These are phyloP conservation scores for Sminthurinus signatus DNA, from an alignment of 1,140 invertebrate genomes.

Conservation along the genomic window DNA sequence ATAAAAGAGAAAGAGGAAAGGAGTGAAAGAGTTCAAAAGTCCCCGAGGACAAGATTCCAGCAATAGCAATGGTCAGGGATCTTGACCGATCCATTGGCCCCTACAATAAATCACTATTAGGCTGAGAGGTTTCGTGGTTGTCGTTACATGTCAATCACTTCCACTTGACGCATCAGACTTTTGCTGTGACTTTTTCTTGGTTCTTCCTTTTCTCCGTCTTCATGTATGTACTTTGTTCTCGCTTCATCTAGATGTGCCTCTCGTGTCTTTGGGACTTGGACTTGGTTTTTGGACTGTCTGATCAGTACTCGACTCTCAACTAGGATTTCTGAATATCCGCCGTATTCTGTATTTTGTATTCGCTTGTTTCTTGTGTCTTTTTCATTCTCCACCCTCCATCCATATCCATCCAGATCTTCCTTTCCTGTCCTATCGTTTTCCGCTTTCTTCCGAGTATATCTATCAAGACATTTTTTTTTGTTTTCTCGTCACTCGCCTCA, in stretches of 20 bases:
- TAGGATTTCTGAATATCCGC: too few species aligned
- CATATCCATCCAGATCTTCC: neutral
- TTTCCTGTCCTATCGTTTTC: conserved; percentile 6
- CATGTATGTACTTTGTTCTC: neutral
- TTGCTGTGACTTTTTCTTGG: neutral
- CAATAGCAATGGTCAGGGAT: too few species aligned
- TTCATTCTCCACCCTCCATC: neutral
- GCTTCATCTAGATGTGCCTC: too few species aligned
- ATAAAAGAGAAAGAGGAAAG: too few species aligned
- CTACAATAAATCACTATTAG: conserved; percentile 42
- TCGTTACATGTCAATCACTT: conserved; percentile 25
- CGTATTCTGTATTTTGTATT: too few species aligned
- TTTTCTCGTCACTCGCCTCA: neutral
- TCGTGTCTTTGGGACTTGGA: too few species aligned
- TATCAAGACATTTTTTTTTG: neutral
- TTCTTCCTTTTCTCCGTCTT: neutral
- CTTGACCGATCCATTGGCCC: conserved; percentile 41
- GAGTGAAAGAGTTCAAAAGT: conserved; percentile 11
- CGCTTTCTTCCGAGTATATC: conserved; percentile 5
- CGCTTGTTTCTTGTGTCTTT: too few species aligned
- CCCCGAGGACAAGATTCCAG: conserved; percentile 35
- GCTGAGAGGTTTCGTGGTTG: conserved; percentile 18
- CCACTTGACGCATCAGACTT: conserved; percentile 14
- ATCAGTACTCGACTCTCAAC: too few species aligned
- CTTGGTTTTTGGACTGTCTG: too few species aligned